Conservation (phyloP, 2,888 invertebrate species). For the Erebia ligea region DNA sequence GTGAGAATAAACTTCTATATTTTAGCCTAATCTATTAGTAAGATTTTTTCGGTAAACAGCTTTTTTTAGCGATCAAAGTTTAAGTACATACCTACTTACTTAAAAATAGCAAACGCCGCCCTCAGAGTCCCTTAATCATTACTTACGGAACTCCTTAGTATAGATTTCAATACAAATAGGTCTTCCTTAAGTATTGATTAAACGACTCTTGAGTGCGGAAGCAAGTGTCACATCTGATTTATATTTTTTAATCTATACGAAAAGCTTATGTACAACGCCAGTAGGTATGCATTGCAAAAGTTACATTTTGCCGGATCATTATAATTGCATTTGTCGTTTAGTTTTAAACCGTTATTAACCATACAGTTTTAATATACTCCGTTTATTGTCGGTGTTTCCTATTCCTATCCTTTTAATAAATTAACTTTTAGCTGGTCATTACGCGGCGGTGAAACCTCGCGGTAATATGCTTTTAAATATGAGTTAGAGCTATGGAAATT, state of each 20-base stretch:
- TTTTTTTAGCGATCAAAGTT: too few species aligned
- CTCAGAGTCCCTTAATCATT: too few species aligned
- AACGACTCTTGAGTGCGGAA: too few species aligned
- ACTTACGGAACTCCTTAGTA: too few species aligned
- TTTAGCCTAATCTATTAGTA: too few species aligned
- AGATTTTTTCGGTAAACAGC: too few species aligned
- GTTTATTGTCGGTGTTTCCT: constrained; percentile 16
- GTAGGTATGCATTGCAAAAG: constrained; percentile 57
- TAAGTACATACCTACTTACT: too few species aligned
- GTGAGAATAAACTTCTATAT: too few species aligned
- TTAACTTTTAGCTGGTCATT: constrained; percentile 12
- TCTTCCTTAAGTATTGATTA: too few species aligned
- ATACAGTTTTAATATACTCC: constrained; percentile 34
- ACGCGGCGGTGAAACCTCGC: neutral
- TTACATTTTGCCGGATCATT: constrained; percentile 55
- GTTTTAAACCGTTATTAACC: constrained; percentile 43
- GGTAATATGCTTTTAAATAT: constrained; percentile 2
- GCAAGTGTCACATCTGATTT: neutral
- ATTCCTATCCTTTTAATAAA: constrained; percentile 27
- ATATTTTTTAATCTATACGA: constrained; percentile 30
- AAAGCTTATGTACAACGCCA: constrained; percentile 46
- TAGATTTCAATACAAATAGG: too few species aligned
- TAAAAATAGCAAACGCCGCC: too few species aligned
- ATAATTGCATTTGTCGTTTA: constrained; percentile 51
- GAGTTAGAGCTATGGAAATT: neutral